Base-by-base conservation (phyloP, 1,140 invertebrate species). In the Lucilia cuprina region DNA sequence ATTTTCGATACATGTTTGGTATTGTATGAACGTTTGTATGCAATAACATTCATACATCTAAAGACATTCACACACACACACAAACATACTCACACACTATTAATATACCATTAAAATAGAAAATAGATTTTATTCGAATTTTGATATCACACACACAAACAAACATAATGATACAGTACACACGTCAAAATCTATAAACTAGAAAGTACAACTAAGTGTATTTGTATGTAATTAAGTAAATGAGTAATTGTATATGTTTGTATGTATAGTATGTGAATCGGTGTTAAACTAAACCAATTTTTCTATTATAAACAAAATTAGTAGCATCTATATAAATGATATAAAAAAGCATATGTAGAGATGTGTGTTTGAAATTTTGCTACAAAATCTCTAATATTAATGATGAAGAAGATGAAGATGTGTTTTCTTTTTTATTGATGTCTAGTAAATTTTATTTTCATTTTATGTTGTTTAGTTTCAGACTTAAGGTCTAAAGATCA, bases 401-500 rank as follows among this genome's bases (percentile, higher is more conserved):
- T 60, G 65, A 21, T 70, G 19, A 19, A 19, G 65, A 70, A 19
- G 5, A 19, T 21, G n/a, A 21, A 21, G n/a, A 25, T 70, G 19
- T 70, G n/a, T 30, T 30, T 30, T 30, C 3, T 30, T 30, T 70
- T 19, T 60, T 60, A 12, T 10, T 70, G 65, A 21, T 70, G 65
- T 70, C 19, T n/a, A 41, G 50, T 60, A 60, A 17, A 2, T 60
- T 60, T 60, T 60, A n/a, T 17, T 60, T 60, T 60, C n/a, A 41
- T 8, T 60, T 17, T 2, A 14, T 60, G 14, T 60, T 60, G 55
- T 70, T 25, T 65, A n/a, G 2, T n/a, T 21, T 25, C 5, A 70
- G 19, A 19, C 65, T 17, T 8, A n/a, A 65, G 60, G 74, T 77
- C 75, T 78, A 47, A 47, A 78, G 75, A 78, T 78, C 75, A 78